These are phyloP conservation scores for Leptoclinus maculatus DNA, from an alignment of 2,797 vertebrate genomes.

Conservation along the genomic window DNA sequence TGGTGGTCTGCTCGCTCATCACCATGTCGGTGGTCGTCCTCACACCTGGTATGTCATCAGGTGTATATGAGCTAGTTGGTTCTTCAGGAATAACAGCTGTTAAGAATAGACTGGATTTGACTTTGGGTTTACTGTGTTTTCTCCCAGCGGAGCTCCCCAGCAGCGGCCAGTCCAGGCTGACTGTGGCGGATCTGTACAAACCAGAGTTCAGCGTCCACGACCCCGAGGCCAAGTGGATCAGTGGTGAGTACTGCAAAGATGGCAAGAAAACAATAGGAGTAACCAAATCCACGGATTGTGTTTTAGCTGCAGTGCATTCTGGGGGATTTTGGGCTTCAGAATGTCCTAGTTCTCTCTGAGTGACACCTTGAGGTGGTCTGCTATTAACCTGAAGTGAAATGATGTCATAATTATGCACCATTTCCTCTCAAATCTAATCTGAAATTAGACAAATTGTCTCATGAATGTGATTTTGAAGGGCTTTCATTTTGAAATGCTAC, in stretches of 20 bases:
- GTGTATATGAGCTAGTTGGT: accelerated
- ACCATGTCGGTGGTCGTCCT: slow-evolving; percentile 94
- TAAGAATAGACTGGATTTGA: neutral
- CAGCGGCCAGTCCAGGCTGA: slow-evolving; percentile 86
- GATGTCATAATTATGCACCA: no score
- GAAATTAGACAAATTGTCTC: no score
- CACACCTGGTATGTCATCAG: slow-evolving; percentile 85
- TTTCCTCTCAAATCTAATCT: no score
- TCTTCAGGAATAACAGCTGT: neutral
- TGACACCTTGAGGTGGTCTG: no score
- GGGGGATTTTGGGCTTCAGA: neutral
- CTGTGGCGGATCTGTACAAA: slow-evolving; percentile 88
- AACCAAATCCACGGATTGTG: neutral
- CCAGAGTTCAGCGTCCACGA: slow-evolving; percentile 88
- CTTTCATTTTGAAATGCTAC: no score
- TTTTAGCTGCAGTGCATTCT: neutral
- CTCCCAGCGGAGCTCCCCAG: slow-evolving; percentile 85
- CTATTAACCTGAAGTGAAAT: no score
- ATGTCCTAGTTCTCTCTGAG: no score
- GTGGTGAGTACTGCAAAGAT: slow-evolving; percentile 78
- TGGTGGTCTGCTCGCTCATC: slow-evolving; percentile 94
- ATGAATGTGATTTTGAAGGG: no score
- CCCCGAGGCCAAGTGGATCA: slow-evolving; percentile 90
- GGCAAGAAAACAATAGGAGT: no score
- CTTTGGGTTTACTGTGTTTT: neutral